Conservation (phyloP, 2,888 invertebrate genomes). For the Trileptium ribeirensis region DNA sequence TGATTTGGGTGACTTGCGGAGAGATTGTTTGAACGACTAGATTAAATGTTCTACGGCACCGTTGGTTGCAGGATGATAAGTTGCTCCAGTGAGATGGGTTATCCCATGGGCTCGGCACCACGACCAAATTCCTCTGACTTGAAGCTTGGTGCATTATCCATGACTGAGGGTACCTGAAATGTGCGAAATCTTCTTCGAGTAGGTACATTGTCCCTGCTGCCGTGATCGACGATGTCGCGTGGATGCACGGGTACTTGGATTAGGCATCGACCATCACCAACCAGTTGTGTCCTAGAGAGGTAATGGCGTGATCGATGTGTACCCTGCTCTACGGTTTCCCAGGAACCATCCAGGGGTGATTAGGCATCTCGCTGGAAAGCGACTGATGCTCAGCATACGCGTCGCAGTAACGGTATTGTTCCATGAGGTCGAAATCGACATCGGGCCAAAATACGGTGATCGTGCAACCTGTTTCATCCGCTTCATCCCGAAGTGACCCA, state of each 20-base stretch:
- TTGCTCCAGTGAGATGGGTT: conserved; percentile 29
- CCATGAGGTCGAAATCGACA: conserved; percentile 1
- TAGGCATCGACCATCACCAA: neutral
- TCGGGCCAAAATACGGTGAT: neutral
- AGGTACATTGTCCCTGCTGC: conserved; percentile 30
- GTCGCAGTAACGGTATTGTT: neutral
- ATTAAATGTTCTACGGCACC: conserved; percentile 22
- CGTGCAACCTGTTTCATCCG: neutral
- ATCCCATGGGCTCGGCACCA: neutral
- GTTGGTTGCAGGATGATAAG: conserved; percentile 37
- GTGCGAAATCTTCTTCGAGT: conserved; percentile 33
- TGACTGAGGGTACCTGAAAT: conserved; percentile 36
- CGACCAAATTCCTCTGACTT: neutral
- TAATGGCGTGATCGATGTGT: conserved; percentile 42
- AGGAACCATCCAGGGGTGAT: conserved; percentile 42
- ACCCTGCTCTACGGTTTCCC: conserved; percentile 40
- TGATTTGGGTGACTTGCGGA: conserved; percentile 22
- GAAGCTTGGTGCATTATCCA: conserved; percentile 39
- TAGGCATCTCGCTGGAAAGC: conserved; percentile 26
- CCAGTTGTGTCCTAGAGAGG: conserved; percentile 25
- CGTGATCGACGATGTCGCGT: neutral
- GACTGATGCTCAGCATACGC: neutral
- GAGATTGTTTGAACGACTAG: conserved; percentile 35
- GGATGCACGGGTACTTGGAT: conserved; percentile 19
- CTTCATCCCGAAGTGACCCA: neutral